These are phyloP conservation scores for Gymnopithys bicolor DNA, from an alignment of 2,797 vertebrate species.

Conservation along the genomic window DNA sequence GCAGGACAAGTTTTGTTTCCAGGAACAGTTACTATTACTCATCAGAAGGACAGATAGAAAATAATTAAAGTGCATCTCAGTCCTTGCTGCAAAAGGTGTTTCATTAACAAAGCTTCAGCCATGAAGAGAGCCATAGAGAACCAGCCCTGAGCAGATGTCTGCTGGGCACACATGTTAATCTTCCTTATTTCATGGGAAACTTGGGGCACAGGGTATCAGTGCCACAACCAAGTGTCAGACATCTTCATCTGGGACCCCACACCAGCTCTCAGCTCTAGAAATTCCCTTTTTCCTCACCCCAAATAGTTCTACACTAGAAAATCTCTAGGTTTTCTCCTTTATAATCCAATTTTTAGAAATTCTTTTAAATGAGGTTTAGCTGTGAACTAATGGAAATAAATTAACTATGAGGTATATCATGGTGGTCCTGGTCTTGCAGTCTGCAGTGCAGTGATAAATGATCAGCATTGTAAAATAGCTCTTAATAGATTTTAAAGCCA, in stretches of 20 bases:
- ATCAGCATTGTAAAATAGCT: constrained; percentile 41
- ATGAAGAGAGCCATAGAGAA: neutral
- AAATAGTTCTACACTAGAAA: neutral
- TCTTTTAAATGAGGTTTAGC: constrained; percentile 57
- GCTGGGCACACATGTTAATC: neutral
- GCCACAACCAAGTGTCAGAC: neutral
- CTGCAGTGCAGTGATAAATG: neutral
- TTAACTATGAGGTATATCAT: constrained; percentile 49
- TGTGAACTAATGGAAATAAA: constrained; percentile 63
- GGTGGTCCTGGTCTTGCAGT: constrained; percentile 49
- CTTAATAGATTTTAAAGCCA: constrained; percentile 64
- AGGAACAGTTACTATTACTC: neutral
- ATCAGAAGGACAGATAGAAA: constrained; percentile 33
- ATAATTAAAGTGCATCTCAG: constrained; percentile 11
- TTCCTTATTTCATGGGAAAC: constrained; percentile 45
- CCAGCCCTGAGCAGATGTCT: constrained; percentile 6
- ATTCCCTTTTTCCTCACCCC: neutral
- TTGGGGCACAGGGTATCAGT: neutral
- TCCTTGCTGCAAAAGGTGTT: constrained; percentile 46
- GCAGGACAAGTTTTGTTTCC: neutral
- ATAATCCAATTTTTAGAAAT: constrained; percentile 30
- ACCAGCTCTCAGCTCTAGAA: neutral
- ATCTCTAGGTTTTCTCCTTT: neutral
- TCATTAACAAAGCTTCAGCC: constrained; percentile 52
- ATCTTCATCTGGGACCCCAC: neutral